Conservation (phyloP, 2,888 invertebrate genomes). For the Chrysotoxum bicinctum region DNA sequence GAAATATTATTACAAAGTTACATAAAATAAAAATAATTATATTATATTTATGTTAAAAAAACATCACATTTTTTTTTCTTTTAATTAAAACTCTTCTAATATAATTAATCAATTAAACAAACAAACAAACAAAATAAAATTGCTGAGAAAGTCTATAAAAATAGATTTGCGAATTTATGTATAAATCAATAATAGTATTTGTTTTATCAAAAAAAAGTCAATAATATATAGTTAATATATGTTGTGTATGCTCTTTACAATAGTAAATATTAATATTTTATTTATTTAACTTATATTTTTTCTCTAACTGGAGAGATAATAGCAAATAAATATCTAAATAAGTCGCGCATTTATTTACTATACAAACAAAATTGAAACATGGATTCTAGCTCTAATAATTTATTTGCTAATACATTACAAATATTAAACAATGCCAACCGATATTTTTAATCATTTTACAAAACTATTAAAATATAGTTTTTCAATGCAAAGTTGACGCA, state of each 20-base stretch:
- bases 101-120: slow-evolving; percentile 37
- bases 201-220: slow-evolving; percentile 60
- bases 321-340: slow-evolving; percentile 70
- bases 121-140: slow-evolving; percentile 51
- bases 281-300: slow-evolving; percentile 62
- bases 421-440: slow-evolving; percentile 42
- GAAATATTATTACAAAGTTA: slow-evolving; percentile 17
- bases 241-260: slow-evolving; percentile 65
- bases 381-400: slow-evolving; percentile 45
- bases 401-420: slow-evolving; percentile 15
- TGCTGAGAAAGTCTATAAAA: slow-evolving; percentile 67
- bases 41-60: slow-evolving; percentile 33
- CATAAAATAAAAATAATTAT: slow-evolving; percentile 20
- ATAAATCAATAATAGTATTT: slow-evolving; percentile 47
- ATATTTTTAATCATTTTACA: slow-evolving; percentile 25
- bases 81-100: slow-evolving; percentile 54
- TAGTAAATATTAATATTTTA: slow-evolving; percentile 69
- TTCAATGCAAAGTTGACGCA: slow-evolving; percentile 39
- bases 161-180: slow-evolving; percentile 62
- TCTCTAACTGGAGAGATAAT: slow-evolving; percentile 66
- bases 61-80: slow-evolving; percentile 48
- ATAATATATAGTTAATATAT: slow-evolving; percentile 50
- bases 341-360: slow-evolving; percentile 59
- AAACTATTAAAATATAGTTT: slow-evolving; percentile 72
- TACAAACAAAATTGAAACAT: slow-evolving; percentile 64